phyloP scores from a whole-genome alignment of 2,797 vertebrate species.

The Alfaro cultratus region DNA sequence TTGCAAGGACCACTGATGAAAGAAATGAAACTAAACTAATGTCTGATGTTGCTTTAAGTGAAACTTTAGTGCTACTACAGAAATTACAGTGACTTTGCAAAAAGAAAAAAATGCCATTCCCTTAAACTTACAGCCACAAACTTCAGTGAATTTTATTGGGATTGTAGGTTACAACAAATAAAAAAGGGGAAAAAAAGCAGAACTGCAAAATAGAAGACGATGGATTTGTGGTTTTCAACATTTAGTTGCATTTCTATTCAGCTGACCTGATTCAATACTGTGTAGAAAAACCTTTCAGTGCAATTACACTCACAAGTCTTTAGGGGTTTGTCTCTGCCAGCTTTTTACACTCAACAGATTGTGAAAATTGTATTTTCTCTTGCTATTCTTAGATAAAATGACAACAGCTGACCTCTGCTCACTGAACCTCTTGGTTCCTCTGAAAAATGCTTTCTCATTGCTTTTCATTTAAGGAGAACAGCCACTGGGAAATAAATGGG shows the following conservation, averaged over 20 bases:
- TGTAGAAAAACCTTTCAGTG: not conserved
- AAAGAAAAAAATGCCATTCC: not conserved
- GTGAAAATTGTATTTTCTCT: not conserved
- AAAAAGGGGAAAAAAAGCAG: not conserved
- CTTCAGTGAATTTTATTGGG: not conserved
- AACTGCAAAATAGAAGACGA: not conserved
- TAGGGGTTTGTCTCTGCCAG: not conserved
- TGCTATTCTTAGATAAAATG: no score
- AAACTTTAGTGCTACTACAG: not conserved
- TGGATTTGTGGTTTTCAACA: not conserved
- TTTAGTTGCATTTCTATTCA: not conserved
- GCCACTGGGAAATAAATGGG: not conserved
- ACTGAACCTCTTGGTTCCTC: not conserved
- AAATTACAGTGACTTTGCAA: not conserved
- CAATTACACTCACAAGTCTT: not conserved
- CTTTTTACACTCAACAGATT: not conserved
- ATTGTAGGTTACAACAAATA: not conserved
- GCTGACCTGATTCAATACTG: not conserved
- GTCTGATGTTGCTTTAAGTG: not conserved
- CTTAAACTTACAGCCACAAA: not conserved
- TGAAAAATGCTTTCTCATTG: not conserved
- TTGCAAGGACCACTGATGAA: constrained; percentile 21
- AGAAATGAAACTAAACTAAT: constrained; percentile 22
- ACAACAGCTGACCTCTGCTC: no score
- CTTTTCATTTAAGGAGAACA: not conserved